Base-by-base conservation (phyloP, 2,888 invertebrate species). In the Beris morrisii region DNA sequence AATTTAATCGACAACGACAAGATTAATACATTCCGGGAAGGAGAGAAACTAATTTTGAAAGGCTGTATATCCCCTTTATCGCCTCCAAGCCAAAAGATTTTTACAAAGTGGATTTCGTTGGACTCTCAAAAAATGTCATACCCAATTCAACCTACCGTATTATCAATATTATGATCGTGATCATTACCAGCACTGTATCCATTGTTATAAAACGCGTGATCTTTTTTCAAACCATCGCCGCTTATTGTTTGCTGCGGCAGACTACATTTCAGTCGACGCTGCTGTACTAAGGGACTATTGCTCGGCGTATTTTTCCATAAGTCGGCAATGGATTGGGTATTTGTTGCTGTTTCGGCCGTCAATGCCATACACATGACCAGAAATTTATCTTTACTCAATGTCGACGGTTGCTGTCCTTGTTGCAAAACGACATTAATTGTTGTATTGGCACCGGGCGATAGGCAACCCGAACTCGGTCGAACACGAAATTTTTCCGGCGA, bases 401-500 rank as follows among this genome's bases (percentile, higher is more conserved):
- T 85, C 3, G 87, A 85, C 7, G 88, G 73, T 69, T 87, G 86
- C 73, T 88, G 89, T 5, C 90, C 92, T 12, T 88, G 84, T 73
- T 92, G 89, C 1, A 95, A 83, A 4, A 88, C 86, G 2, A 96
- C 90, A 46, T 84, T 83, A 0, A 96, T 87, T 0, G 84, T 83
- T 46, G 87, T 84, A 0, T 83, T 83, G 4, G 84, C 85, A 7
- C 88, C 88, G 0, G 89, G 86, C 2, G 83, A 81, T 61, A 97
- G 77, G 5, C 87, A 82, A 0, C 96, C 96, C 5, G 89, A 87
- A 73, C 93, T 94, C 0, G 96, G 97, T 63, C 93, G 86, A 1
- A 98, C 97, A 38, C 94, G 84, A 81, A 95, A 97, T 79, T 95
- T 96, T 74, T 96, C 95, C 0, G 97, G 97, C 0, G 95, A 91